phyloP scores from a whole-genome alignment of 2,888 invertebrate genomes.

The Ischnura elegans region DNA sequence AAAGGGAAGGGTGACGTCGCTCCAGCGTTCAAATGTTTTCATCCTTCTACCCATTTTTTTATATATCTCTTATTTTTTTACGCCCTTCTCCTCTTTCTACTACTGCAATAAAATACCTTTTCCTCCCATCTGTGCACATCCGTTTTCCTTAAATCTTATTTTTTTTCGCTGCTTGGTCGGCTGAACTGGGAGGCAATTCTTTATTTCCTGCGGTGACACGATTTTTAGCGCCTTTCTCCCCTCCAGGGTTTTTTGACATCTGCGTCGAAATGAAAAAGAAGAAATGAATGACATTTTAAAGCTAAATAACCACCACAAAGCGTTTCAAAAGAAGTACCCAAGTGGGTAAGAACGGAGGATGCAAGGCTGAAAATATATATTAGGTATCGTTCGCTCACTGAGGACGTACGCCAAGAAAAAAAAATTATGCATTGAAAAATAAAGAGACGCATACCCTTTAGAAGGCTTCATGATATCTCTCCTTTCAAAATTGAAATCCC shows the following conservation, averaged over 20 bases:
- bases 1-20: background rate
- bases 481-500: background rate
- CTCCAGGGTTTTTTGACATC: background rate
- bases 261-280: background rate
- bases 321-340: background rate
- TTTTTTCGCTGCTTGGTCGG: background rate
- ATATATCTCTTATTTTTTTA: background rate
- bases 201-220: constrained; percentile 13
- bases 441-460: background rate
- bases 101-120: background rate
- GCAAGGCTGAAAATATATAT: background rate
- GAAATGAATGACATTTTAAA: background rate
- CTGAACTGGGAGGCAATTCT: background rate
- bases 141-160: background rate
- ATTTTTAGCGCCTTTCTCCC: background rate
- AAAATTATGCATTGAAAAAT: too few relatives aligned
- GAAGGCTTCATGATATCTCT: background rate
- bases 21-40: background rate
- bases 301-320: background rate
- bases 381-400: background rate
- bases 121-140: background rate
- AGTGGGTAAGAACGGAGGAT: background rate
- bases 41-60: too few relatives aligned
- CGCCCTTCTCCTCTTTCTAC: background rate
- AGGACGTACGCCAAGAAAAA: background rate